These are phyloP conservation scores for Sphecodes monilicornis DNA, from an alignment of 2,888 invertebrate genomes.

Conservation along the genomic window DNA sequence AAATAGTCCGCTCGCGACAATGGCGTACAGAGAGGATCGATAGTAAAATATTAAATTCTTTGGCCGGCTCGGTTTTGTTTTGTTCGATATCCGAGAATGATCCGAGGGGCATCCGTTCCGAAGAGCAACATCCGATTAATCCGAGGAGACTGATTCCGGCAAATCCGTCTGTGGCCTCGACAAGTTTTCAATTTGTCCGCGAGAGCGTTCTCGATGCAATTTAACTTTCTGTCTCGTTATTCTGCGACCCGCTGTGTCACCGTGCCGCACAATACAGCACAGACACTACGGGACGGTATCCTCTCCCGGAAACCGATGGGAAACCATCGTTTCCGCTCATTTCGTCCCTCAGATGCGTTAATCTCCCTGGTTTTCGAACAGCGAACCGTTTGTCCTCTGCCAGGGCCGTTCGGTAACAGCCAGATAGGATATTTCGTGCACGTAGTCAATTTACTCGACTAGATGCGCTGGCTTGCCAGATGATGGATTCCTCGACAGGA, in stretches of 20 bases:
- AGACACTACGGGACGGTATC: not conserved
- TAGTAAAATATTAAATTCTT: not conserved
- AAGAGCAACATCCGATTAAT: constrained; percentile 9
- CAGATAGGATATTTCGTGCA: constrained; percentile 77
- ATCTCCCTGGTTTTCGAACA: constrained; percentile 62
- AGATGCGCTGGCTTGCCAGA: constrained; percentile 68
- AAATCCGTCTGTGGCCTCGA: not conserved
- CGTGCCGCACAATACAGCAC: not conserved
- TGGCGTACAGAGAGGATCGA: not conserved
- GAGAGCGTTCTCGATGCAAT: constrained; percentile 1
- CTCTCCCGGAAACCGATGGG: constrained; percentile 53
- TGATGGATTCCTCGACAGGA: constrained; percentile 73
- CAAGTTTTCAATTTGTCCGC: constrained; percentile 15
- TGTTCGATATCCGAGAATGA: not conserved
- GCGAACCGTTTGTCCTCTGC: constrained; percentile 13
- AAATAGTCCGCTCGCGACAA: rapidly evolving
- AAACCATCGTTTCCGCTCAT: constrained; percentile 52
- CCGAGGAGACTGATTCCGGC: not conserved
- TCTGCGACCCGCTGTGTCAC: not conserved
- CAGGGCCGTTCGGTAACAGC: constrained; percentile 52
- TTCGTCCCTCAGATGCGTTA: constrained; percentile 64
- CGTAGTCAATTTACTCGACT: constrained; percentile 79
- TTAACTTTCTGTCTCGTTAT: constrained; percentile 27
- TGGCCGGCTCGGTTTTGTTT: not conserved
- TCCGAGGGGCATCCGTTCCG: not conserved